Percentiles rank a stretch among this genome's conserved stretches.
phyloP scores from a whole-genome alignment of 2,113 vertebrate genomes.

The Saccopteryx bilineata region DNA sequence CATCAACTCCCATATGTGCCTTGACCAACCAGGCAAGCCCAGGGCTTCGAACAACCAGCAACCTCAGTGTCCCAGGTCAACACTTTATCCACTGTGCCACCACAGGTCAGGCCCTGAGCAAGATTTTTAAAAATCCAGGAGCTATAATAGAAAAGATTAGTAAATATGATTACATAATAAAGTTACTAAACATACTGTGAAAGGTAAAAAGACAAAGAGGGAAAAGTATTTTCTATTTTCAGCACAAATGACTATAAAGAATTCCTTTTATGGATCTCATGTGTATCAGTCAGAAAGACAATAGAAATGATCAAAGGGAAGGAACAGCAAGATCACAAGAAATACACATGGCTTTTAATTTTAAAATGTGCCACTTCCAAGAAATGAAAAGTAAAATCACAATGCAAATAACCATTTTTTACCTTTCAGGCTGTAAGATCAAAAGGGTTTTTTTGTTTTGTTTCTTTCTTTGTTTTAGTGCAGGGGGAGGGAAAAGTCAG shows the following conservation, averaged over 20 bases:
- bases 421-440: not conserved
- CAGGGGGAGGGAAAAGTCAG: too few relatives aligned
- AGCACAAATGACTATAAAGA: conserved; percentile 14
- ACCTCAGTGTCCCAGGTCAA: too few relatives aligned
- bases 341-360: not conserved
- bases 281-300: not conserved
- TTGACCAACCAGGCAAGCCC: too few relatives aligned
- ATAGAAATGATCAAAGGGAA: not conserved
- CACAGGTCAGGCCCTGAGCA: not conserved
- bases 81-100: too few relatives aligned
- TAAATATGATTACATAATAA: conserved; percentile 3
- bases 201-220: not conserved
- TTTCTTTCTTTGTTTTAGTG: too few relatives aligned
- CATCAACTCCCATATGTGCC: too few relatives aligned
- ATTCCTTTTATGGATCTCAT: not conserved
- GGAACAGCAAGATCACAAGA: not conserved
- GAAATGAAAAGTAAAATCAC: conserved; percentile 17
- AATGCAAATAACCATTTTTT: not conserved
- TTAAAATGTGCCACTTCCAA: not conserved
- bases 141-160: conserved; percentile 9
- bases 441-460: not conserved
- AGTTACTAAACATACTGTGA: conserved; percentile 25
- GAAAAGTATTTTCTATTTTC: not conserved
- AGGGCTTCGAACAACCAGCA: too few relatives aligned
- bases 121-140: not conserved